Conservation (phyloP, 2,888 invertebrate species). For the Seladonia tumulorum region DNA sequence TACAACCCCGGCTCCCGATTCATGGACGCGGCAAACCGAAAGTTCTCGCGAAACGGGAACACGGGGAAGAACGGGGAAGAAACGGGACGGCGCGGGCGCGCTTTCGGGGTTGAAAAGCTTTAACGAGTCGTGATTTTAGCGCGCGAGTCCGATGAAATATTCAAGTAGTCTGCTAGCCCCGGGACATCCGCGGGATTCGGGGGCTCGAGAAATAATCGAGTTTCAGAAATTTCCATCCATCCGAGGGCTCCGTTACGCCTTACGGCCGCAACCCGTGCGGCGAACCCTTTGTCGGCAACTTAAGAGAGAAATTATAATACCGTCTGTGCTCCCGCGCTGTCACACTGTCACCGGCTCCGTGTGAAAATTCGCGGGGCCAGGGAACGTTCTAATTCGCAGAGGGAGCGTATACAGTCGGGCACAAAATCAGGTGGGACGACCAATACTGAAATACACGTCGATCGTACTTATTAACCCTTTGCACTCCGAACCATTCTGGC, state of each 20-base stretch:
- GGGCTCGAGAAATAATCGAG: conserved; percentile 54
- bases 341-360: not conserved
- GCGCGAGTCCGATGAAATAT: conserved; percentile 38
- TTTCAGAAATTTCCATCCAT: conserved; percentile 53
- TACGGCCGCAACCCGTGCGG: conserved; percentile 53
- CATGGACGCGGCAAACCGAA: not conserved
- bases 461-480: no score
- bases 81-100: not conserved
- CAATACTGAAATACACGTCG: not conserved
- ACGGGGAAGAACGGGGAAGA: not conserved
- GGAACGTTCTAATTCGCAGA: not conserved
- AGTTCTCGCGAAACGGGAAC: not conserved
- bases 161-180: conserved; percentile 29
- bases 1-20: not conserved
- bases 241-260: conserved; percentile 42
- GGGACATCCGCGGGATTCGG: conserved; percentile 32
- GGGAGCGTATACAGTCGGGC: not conserved
- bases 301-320: conserved; percentile 54
- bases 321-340: not conserved
- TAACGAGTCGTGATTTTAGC: conserved; percentile 15
- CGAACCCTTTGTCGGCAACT: conserved; percentile 59
- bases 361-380: not conserved
- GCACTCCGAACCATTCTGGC: no score
- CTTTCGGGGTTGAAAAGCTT: conserved; percentile 3
- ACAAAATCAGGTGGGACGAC: not conserved